These are phyloP conservation scores for Catharus fuscescens DNA, from an alignment of 2,113 vertebrate species.

Conservation along the genomic window DNA sequence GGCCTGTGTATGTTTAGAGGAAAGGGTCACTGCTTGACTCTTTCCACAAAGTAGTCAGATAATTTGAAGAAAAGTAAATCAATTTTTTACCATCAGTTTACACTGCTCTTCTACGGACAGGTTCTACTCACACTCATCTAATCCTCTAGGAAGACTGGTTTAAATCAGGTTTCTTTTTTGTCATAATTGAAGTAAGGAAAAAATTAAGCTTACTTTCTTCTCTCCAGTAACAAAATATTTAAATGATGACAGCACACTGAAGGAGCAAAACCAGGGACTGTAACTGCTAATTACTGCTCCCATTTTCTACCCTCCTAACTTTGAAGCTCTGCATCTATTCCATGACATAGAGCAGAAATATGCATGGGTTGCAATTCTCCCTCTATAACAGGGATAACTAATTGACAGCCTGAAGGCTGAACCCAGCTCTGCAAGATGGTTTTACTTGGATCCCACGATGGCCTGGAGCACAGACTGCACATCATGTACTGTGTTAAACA, in stretches of 20 bases:
- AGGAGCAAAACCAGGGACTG: constrained; percentile 18
- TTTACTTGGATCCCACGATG: not conserved
- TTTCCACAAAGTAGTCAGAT: not conserved
- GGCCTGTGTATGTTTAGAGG: not conserved
- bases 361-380: not conserved
- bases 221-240: constrained; percentile 38
- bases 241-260: constrained; percentile 5
- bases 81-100: not conserved
- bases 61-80: not conserved
- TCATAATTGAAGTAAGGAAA: constrained; percentile 2
- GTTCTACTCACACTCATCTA: not conserved
- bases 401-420: constrained; percentile 22
- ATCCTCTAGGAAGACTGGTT: not conserved
- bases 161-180: constrained; percentile 11
- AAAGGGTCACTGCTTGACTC: not conserved
- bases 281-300: constrained; percentile 16
- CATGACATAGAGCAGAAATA: constrained; percentile 26
- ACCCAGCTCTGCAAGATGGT: not conserved
- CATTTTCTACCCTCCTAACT: constrained; percentile 16
- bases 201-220: constrained; percentile 25
- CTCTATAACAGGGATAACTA: constrained; percentile 1
- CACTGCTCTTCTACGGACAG: not conserved
- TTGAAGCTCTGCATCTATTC: constrained; percentile 29
- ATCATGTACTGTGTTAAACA: not conserved
- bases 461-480: not conserved